A percentile compares a stretch with the other conserved stretches of the same genome.
Evolutionary conservation across 2,797 vertebrate species (phyloP).

Genomic region (Phoxinus dragarum): DNA sequence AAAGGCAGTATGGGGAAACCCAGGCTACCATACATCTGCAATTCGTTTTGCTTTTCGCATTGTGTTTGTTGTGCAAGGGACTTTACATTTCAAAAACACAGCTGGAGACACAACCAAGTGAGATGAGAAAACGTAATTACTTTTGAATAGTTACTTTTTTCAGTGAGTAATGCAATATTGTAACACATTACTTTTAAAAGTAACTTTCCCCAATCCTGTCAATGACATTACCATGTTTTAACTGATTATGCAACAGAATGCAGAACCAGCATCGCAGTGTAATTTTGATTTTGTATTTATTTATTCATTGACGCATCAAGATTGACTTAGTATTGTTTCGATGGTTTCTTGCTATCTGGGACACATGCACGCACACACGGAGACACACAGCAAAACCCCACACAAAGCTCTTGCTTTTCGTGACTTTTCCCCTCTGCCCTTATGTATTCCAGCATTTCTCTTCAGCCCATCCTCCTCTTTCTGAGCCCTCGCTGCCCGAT

Average conservation of each 20-base stretch:
- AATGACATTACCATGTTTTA: neutral
- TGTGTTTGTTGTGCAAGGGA: neutral
- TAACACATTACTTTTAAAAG: neutral
- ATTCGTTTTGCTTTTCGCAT: neutral
- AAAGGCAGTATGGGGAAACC: too few species aligned
- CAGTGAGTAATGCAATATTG: neutral
- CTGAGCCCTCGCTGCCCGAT: slow-evolving; percentile 2
- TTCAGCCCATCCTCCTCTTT: slow-evolving; percentile 24
- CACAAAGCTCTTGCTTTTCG: slow-evolving; percentile 43
- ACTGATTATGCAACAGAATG: neutral
- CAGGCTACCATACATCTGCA: neutral
- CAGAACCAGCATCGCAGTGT: neutral
- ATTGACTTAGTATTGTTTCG: neutral
- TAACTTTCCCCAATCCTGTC: neutral
- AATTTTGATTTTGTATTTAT: neutral
- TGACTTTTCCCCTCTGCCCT: slow-evolving; percentile 36
- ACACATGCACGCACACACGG: slow-evolving; percentile 20
- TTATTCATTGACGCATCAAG: neutral
- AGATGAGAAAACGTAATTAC: neutral
- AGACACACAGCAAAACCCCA: slow-evolving; percentile 7
- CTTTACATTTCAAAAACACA: neutral
- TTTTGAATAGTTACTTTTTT: neutral
- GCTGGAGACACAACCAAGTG: neutral
- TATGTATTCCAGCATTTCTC: slow-evolving; percentile 33
- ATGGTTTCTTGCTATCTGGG: neutral